Evolutionary conservation across 37 sponge, comb jelly and placozoan species (phyloP).

Genomic region (Agelas oroides): DNA sequence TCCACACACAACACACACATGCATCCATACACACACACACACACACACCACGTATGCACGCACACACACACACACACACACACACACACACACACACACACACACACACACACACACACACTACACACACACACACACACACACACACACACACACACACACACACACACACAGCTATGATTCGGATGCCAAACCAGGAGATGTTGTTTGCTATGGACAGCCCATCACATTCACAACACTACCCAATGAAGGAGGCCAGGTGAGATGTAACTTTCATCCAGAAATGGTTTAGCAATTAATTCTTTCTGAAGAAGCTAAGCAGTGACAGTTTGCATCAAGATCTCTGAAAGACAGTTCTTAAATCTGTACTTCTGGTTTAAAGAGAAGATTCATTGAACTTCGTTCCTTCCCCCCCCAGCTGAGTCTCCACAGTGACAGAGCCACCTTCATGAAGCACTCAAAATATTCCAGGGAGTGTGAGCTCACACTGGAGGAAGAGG

Average conservation of each 20-base stretch:
- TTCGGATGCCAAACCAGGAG: constrained; percentile 56
- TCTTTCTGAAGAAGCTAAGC: too few species aligned
- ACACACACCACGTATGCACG: too few species aligned
- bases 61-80: too few species aligned
- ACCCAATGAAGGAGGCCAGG: constrained; percentile 87
- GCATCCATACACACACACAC: too few species aligned
- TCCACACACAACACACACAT: too few species aligned
- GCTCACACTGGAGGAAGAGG: constrained; percentile 70
- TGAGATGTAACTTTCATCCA: constrained; percentile 11
- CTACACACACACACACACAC: not conserved
- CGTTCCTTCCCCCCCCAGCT: constrained; percentile 52
- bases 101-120: not conserved
- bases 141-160: constrained; percentile 23
- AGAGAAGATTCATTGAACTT: too few species aligned
- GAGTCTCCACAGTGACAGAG: constrained; percentile 87
- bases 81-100: too few species aligned
- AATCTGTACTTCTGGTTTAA: too few species aligned
- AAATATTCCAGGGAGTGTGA: constrained; percentile 87
- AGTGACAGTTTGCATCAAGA: too few species aligned
- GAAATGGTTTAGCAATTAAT: too few species aligned
- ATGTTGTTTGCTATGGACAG: constrained; percentile 88
- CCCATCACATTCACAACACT: constrained; percentile 81
- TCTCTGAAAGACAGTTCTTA: not conserved
- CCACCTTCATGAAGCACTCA: constrained; percentile 93
- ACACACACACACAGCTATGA: constrained; percentile 24